Conservation (phyloP, 2,113 vertebrate genomes). For the Hippolais icterina region DNA sequence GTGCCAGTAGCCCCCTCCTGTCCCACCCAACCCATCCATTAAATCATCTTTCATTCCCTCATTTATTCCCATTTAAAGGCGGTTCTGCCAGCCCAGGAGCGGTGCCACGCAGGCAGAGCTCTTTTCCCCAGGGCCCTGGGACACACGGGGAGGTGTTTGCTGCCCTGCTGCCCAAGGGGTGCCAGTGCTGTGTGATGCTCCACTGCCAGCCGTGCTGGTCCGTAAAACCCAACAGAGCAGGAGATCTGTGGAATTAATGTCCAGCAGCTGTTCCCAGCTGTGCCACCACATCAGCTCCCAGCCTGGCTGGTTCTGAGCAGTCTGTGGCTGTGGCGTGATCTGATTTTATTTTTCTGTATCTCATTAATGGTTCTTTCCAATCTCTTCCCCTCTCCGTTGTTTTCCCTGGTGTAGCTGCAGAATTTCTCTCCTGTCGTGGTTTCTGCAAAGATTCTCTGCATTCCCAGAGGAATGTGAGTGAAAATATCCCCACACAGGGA, state of each 20-base stretch:
- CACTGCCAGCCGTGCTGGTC: neutral
- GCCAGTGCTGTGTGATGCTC: neutral
- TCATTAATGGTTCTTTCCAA: too few relatives aligned
- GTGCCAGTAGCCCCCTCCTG: too few relatives aligned
- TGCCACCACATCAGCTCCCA: neutral
- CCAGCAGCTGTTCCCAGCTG: neutral
- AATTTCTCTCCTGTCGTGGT: rapidly evolving
- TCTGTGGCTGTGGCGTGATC: rapidly evolving
- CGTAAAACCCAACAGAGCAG: neutral
- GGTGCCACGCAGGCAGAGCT: too few relatives aligned
- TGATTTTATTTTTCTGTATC: rapidly evolving
- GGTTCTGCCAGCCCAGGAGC: neutral
- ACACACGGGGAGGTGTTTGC: neutral
- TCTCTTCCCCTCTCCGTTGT: neutral
- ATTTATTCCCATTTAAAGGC: too few relatives aligned
- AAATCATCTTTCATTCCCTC: too few relatives aligned
- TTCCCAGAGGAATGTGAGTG: neutral
- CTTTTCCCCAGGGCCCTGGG: neutral
- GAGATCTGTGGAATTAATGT: neutral
- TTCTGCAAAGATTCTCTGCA: neutral
- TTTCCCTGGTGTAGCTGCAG: neutral
- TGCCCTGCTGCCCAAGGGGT: neutral
- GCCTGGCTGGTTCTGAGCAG: neutral
- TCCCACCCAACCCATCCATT: too few relatives aligned
- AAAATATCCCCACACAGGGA: neutral